A percentile compares a stretch with the other conserved stretches of the same genome.
phyloP scores from a whole-genome alignment of 1,140 invertebrate species.

The Dreissena polymorpha region DNA sequence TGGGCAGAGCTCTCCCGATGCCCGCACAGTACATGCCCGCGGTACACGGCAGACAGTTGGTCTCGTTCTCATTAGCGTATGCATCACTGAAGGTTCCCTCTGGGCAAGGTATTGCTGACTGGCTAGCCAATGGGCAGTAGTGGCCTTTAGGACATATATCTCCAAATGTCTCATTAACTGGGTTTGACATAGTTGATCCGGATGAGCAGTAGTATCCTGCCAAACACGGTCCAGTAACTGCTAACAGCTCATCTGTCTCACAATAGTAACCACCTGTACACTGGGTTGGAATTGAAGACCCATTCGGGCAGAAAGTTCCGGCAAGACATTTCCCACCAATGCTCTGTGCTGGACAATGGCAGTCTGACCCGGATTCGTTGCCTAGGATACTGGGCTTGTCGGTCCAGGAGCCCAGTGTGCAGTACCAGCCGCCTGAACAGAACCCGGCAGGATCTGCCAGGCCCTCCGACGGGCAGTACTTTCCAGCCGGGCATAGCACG shows the following conservation, averaged over 20 bases:
- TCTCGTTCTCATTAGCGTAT: constrained; percentile 71
- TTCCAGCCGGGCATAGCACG: constrained; percentile 70
- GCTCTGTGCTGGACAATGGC: constrained; percentile 70
- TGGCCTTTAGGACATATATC: constrained; percentile 77
- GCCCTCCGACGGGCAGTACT: constrained; percentile 71
- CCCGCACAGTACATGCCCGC: constrained; percentile 76
- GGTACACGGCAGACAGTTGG: constrained; percentile 75
- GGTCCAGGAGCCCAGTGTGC: constrained; percentile 73
- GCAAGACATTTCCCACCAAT: constrained; percentile 74
- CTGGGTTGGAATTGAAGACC: constrained; percentile 64
- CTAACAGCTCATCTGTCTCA: constrained; percentile 67
- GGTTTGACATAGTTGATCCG: constrained; percentile 69
- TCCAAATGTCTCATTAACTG: constrained; percentile 74
- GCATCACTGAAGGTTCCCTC: constrained; percentile 70
- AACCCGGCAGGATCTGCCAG: constrained; percentile 66
- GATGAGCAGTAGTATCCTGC: constrained; percentile 75
- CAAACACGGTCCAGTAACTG: constrained; percentile 68
- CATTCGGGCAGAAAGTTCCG: constrained; percentile 74
- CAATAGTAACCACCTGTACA: constrained; percentile 76
- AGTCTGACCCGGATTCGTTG: constrained; percentile 65
- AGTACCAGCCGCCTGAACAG: constrained; percentile 76
- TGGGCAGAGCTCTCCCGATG: constrained; percentile 68
- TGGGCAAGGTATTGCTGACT: constrained; percentile 65
- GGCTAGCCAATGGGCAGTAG: constrained; percentile 73
- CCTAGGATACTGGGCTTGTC: constrained; percentile 67